Percentiles rank a stretch among this genome's conserved stretches.
These are phyloP conservation scores for Microctonus brassicae DNA, from an alignment of 2,888 invertebrate genomes.

Conservation along the genomic window DNA sequence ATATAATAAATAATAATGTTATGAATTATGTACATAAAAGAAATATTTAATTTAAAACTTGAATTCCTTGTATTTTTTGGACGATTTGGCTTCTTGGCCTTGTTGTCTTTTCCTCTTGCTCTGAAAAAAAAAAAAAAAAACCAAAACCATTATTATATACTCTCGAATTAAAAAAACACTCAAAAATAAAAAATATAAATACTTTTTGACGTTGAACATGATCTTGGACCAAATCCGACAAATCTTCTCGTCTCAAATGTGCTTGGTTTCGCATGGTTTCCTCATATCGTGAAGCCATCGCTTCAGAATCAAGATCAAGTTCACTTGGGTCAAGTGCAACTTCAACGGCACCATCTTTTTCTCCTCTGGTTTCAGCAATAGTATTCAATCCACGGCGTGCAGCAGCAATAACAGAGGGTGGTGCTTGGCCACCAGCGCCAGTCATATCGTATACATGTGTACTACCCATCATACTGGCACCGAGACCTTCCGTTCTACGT, in stretches of 20 bases:
- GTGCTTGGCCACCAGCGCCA: slow-evolving; percentile 74
- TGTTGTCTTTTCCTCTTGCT: slow-evolving; percentile 94
- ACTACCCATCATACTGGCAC: slow-evolving; percentile 97
- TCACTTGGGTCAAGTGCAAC: slow-evolving; percentile 97
- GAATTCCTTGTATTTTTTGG: slow-evolving; percentile 98
- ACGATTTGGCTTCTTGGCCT: slow-evolving; percentile 89
- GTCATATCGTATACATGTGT: slow-evolving; percentile 98
- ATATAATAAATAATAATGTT: too few species aligned
- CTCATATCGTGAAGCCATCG: slow-evolving; percentile 96
- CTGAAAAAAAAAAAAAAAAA: too few species aligned
- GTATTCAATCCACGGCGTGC: slow-evolving; percentile 65
- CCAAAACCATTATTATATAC: slow-evolving; percentile 48
- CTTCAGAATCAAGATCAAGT: slow-evolving; percentile 94
- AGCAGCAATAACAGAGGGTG: slow-evolving; percentile 72
- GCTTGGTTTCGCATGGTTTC: slow-evolving; percentile 93
- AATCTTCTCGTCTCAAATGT: slow-evolving; percentile 90
- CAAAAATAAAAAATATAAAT: slow-evolving; percentile 46
- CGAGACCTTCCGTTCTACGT: slow-evolving; percentile 89
- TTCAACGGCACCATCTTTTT: slow-evolving; percentile 84
- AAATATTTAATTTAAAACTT: too few species aligned
- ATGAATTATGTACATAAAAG: too few species aligned
- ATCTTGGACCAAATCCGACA: slow-evolving; percentile 98
- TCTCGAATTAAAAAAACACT: slow-evolving; percentile 15
- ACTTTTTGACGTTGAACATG: slow-evolving; percentile 97
- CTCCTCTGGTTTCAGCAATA: slow-evolving; percentile 61